Evolutionary conservation across 2,113 vertebrate genomes (phyloP).

Genomic region (Corythornis madagascariensis): DNA sequence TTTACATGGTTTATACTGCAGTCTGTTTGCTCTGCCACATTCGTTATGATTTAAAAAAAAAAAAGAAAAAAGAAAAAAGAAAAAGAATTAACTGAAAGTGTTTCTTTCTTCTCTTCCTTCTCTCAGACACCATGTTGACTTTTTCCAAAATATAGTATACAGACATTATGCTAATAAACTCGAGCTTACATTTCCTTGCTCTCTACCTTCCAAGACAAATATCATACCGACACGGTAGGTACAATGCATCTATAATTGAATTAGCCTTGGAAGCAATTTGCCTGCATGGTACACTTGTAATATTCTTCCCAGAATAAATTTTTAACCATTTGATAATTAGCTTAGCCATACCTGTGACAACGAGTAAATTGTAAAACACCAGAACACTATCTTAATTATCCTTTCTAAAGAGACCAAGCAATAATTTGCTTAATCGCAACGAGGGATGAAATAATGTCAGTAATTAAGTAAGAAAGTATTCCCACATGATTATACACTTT

Average conservation of each 20-base stretch:
- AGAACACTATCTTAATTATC: constrained; percentile 71
- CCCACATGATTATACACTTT: constrained; percentile 45
- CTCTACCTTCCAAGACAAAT: constrained; percentile 23
- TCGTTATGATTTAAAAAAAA: background rate
- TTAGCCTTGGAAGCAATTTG: background rate
- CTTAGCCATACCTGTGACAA: constrained; percentile 67
- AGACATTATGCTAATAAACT: background rate
- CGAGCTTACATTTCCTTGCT: constrained; percentile 8
- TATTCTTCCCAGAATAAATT: constrained; percentile 49
- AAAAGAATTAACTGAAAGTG: background rate
- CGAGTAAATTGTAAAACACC: constrained; percentile 65
- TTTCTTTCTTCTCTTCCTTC: background rate
- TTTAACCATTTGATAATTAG: constrained; percentile 73
- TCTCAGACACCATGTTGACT: background rate
- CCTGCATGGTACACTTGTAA: background rate
- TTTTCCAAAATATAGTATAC: background rate
- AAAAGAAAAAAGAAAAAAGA: background rate
- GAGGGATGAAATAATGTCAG: constrained; percentile 62
- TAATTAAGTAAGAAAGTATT: constrained; percentile 70
- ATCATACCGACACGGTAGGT: background rate
- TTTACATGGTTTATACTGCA: background rate
- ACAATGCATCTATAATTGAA: constrained; percentile 17
- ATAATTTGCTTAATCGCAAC: constrained; percentile 69
- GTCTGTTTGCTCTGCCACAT: background rate
- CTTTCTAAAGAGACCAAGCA: constrained; percentile 64